These are phyloP conservation scores for Listronotus bonariensis DNA, from an alignment of 1,140 invertebrate genomes.

Conservation along the genomic window DNA sequence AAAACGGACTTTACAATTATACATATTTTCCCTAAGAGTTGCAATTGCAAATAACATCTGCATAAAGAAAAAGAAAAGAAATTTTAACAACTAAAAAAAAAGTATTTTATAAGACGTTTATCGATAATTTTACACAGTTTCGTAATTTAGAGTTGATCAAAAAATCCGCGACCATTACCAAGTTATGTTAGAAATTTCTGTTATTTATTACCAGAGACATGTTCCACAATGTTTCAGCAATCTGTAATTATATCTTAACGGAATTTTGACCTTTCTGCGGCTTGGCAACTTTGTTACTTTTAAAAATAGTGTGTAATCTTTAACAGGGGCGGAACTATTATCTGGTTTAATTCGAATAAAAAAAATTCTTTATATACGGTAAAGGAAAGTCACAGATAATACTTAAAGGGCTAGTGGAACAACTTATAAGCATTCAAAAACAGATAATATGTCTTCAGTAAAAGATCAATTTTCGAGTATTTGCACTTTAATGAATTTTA, in stretches of 20 bases:
- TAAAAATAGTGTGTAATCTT: constrained; percentile 18
- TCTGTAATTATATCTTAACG: constrained; percentile 36
- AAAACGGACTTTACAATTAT: too few relatives aligned
- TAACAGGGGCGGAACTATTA: constrained; percentile 16
- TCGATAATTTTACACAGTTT: constrained; percentile 13
- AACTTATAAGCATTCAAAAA: too few relatives aligned
- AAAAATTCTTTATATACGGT: too few relatives aligned
- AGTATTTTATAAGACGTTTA: constrained; percentile 6
- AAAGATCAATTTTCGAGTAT: too few relatives aligned
- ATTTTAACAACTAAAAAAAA: too few relatives aligned
- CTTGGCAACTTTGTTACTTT: constrained; percentile 21
- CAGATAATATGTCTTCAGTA: too few relatives aligned
- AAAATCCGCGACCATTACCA: constrained; percentile 31
- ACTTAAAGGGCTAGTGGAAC: too few relatives aligned
- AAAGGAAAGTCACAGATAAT: too few relatives aligned
- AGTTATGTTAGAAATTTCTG: constrained; percentile 32
- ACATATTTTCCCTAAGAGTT: too few relatives aligned
- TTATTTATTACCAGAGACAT: constrained; percentile 33
- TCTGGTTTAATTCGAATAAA: neutral
- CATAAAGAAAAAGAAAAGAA: too few relatives aligned
- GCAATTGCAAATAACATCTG: too few relatives aligned
- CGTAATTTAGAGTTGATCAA: constrained; percentile 27
- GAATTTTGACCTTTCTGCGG: constrained; percentile 32
- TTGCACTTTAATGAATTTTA: too few relatives aligned
- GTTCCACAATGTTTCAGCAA: constrained; percentile 31